A percentile compares a stretch with the other conserved stretches of the same genome.
Conservation (phyloP, 2,797 vertebrate genomes). For the Gymnocypris eckloni region DNA sequence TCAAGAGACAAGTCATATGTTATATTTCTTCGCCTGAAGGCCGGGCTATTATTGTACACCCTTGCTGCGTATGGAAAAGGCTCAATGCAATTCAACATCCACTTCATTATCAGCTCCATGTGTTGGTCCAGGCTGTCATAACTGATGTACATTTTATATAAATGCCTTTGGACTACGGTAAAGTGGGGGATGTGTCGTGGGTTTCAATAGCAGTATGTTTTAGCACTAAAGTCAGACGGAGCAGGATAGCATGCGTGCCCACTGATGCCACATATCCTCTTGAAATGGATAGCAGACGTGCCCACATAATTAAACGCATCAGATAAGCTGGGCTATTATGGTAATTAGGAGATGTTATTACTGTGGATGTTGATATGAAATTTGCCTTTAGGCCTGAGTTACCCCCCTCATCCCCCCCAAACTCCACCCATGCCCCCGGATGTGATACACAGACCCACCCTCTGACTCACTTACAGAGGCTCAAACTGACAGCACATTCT, state of each 20-base stretch:
- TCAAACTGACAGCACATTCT: slow-evolving; percentile 46
- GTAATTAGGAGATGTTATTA: slow-evolving; percentile 68
- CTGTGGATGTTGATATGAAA: slow-evolving; percentile 59
- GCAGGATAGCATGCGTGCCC: slow-evolving; percentile 11
- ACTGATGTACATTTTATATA: slow-evolving; percentile 46
- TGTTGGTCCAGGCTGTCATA: slow-evolving; percentile 51
- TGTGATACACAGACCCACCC: slow-evolving; percentile 53
- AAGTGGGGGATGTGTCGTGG: neutral
- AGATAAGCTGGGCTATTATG: slow-evolving; percentile 69
- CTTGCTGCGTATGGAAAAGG: slow-evolving; percentile 39
- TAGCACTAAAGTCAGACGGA: slow-evolving; percentile 11
- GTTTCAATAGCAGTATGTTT: slow-evolving; percentile 19
- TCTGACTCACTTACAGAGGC: slow-evolving; percentile 57
- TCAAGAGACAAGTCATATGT: slow-evolving; percentile 47
- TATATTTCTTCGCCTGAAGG: slow-evolving; percentile 49
- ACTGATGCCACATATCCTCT: slow-evolving; percentile 38
- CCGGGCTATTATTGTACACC: slow-evolving; percentile 47
- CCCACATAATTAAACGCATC: slow-evolving; percentile 66
- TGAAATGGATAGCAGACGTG: slow-evolving; percentile 60
- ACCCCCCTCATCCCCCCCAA: slow-evolving; percentile 6
- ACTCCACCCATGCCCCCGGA: slow-evolving; percentile 38
- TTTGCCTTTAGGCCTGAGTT: slow-evolving; percentile 55
- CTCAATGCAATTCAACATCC: slow-evolving; percentile 46
- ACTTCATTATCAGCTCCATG: slow-evolving; percentile 32
- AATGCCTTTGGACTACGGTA: slow-evolving; percentile 42